A percentile compares a stretch with the other conserved stretches of the same genome.
Evolutionary conservation across 2,888 invertebrate genomes (phyloP).

Genomic region (Pachycephus smyrnensis): DNA sequence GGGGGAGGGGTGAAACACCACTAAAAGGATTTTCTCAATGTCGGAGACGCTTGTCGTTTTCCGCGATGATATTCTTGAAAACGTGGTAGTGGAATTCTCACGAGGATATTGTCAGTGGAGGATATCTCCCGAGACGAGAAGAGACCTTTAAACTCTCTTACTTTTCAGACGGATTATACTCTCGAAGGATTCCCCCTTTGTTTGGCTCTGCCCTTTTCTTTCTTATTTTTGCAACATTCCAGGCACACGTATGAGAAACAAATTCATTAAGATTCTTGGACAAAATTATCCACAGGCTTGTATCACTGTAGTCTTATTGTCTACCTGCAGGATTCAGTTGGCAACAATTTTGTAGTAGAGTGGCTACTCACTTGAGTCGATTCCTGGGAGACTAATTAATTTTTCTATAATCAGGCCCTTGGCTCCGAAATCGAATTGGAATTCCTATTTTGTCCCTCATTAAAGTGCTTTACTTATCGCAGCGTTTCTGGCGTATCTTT

Average conservation of each 20-base stretch:
- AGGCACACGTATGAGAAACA: not conserved
- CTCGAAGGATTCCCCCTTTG: not conserved
- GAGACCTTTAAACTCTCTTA: not conserved
- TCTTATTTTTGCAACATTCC: not conserved
- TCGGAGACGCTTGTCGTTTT: not conserved
- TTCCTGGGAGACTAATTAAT: not conserved
- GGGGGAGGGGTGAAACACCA: not conserved
- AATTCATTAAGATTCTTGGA: no score
- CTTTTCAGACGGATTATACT: not conserved
- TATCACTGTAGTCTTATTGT: not conserved
- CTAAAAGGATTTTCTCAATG: not conserved
- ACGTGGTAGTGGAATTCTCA: not conserved
- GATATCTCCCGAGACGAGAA: not conserved
- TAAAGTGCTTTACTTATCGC: no score
- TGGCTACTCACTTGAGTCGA: not conserved
- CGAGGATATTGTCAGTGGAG: not conserved
- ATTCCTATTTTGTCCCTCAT: not conserved
- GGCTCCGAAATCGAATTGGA: not conserved
- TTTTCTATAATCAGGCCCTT: not conserved
- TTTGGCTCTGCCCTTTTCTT: not conserved
- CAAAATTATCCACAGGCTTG: not conserved
- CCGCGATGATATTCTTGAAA: not conserved
- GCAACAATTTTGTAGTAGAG: no score
- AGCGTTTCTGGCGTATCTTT: no score
- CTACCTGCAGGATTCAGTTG: not conserved